These are phyloP conservation scores for Aricia agestis DNA, from an alignment of 1,140 invertebrate species.

Conservation along the genomic window DNA sequence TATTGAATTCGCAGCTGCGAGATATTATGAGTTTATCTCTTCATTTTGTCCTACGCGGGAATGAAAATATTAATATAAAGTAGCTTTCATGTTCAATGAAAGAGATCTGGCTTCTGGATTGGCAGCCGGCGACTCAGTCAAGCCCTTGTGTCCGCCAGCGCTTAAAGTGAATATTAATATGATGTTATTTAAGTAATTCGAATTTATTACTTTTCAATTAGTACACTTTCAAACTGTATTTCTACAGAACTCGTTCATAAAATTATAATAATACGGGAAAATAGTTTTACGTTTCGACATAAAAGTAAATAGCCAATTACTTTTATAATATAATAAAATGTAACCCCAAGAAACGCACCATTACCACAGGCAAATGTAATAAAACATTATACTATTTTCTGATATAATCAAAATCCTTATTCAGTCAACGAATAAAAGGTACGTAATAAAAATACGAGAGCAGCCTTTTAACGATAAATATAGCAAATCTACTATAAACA, in stretches of 20 bases:
- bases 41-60: not conserved
- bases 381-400: not conserved
- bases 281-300: not conserved
- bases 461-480: constrained; percentile 7
- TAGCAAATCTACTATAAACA: constrained; percentile 12
- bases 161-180: constrained; percentile 5
- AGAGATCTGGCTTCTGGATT: not conserved
- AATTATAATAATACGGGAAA: no score
- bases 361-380: not conserved
- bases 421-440: constrained; percentile 1
- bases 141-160: constrained; percentile 40
- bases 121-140: constrained; percentile 19
- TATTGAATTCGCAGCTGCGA: no score
- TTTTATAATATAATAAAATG: not conserved
- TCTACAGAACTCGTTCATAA: no score
- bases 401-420: constrained; percentile 9
- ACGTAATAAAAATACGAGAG: constrained; percentile 1
- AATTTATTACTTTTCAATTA: not conserved
- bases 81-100: constrained; percentile 9
- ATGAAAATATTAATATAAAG: constrained; percentile 7
- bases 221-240: not conserved
- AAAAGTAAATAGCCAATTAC: not conserved
- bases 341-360: not conserved
- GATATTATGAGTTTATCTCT: no score
- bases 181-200: not conserved